Evolutionary conservation across 2,888 invertebrate genomes (phyloP), one percentile per base, ranked within the genome.

Genomic region (Spicauda simplicius): DNA sequence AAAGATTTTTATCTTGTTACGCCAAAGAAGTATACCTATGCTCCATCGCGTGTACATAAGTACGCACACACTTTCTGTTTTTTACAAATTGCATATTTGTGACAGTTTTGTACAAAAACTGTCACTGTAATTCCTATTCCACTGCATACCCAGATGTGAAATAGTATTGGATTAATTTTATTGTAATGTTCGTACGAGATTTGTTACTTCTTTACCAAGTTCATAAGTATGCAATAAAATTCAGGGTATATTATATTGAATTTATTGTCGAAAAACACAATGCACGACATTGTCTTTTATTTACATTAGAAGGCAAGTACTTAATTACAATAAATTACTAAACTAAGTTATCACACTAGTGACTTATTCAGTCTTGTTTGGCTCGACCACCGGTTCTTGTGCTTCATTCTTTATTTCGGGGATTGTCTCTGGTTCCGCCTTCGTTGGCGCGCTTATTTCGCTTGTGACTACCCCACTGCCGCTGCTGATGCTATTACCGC

Each of bases 341-440:
- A 52, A 54, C 61, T 70, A 69, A 60, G 61, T 57, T 70, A 72
- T 73, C 72, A 73, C 70, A 71, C 65, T 72, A 73, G 61, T 68
- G 70, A 72, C 71, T 84, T 82, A 86, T 81, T 88, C 88, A 88
- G 88, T 86, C 88, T 88, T 88, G 45, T 83, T 78, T 70, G 71
- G 71, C 73, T 77, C 76, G 71, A 72, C 69, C 58, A 75, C 76
- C 76, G 73, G 71, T 75, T 79, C 66, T 73, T 72, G 69, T 71
- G 77, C 74, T 65, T 75, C 74, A 71, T 77, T 76, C 25, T 70
- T 72, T 19, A 70, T 20, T 55, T 68, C 57, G 12, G 57, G n/a
- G 7, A 53, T 16, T 48, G 11, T 33, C 53, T 63, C 61, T 19
- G 67, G 62, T 56, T 61, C 64, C 37, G 37, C 37, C 18, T 70